These are phyloP conservation scores for Chironomus striatipennis DNA, from an alignment of 1,140 invertebrate species.

Conservation along the genomic window DNA sequence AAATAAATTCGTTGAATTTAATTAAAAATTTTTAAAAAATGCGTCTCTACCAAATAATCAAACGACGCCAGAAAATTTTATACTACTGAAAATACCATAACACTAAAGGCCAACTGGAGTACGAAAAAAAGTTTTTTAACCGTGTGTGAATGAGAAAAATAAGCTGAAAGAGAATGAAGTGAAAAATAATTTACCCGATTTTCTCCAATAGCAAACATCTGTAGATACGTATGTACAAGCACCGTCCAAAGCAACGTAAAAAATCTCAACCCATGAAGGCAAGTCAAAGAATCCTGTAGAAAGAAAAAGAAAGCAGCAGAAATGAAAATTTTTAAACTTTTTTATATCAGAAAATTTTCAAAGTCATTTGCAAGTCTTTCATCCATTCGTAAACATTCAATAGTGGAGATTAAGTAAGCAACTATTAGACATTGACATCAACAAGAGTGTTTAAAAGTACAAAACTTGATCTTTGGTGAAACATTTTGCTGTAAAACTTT, in stretches of 20 bases:
- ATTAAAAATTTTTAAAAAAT: too few relatives aligned
- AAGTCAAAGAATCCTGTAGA: conserved; percentile 54
- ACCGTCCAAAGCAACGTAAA: conserved; percentile 86
- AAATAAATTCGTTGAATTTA: too few relatives aligned
- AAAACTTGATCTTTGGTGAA: too few relatives aligned
- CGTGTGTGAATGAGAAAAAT: neutral
- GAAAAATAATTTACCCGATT: conserved; percentile 39
- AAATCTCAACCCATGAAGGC: conserved; percentile 75
- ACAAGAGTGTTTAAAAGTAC: too few relatives aligned
- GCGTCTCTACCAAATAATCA: too few relatives aligned
- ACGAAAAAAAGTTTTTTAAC: neutral
- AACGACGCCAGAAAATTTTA: too few relatives aligned
- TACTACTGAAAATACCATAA: too few relatives aligned
- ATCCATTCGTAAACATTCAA: too few relatives aligned
- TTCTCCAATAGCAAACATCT: conserved; percentile 67
- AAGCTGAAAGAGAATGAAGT: neutral
- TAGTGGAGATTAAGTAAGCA: too few relatives aligned
- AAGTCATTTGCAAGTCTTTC: too few relatives aligned
- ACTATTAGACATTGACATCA: too few relatives aligned
- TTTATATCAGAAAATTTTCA: neutral
- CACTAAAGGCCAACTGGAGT: neutral
- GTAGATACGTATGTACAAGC: conserved; percentile 79
- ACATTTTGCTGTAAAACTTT: too few relatives aligned
- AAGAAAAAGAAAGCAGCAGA: conserved; percentile 10
- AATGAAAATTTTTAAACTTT: conserved; percentile 23